Evolutionary conservation across 2,797 vertebrate genomes (phyloP), one percentile per base, ranked within the genome.

Genomic region (Aldrovandia affinis): DNA sequence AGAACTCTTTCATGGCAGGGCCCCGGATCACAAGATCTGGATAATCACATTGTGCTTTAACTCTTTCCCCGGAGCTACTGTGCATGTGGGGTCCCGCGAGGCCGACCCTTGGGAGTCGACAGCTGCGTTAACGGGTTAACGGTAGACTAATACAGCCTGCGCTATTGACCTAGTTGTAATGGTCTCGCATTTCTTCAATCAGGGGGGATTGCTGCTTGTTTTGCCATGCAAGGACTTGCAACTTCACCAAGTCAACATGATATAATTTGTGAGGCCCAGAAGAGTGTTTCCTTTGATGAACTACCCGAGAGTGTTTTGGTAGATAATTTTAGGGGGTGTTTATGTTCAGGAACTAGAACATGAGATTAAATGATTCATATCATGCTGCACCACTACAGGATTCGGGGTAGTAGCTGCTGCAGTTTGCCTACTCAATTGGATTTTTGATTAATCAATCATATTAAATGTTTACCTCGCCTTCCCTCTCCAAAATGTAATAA

Each of bases 11-110:
- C 94, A 94, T 93, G 86, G 22, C 83, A 68, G 55, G n/a, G 88
- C 87, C 89, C 88, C 42, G 88, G 90, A 93, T 95, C 95, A 96
- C 95, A 95, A 95, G 95, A 93, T 87, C 87, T 84, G 85, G 92
- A 95, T 95, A 95, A 95, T 94, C 92, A 92, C 91, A 92, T 91
- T 93, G 88, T 59, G 83, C 85, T 65, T 91, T 84, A 92, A 92
- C 91, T 90, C 88, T 90, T 88, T 87, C 84, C 82, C 42, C 30
- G 7, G 50, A 12, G 6, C 36, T 30, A 15, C n/a, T 47, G 39
- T 25, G 42, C 14, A 2, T 42, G 33, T 47, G 73, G 42, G 42
- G 73, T 42, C 73, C 73, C 2, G 73, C 22, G 8, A 77, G 3
- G 22, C 73, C 22, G 2, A 22, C 6, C 73, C 42, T 7, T 47